Evolutionary conservation across 2,113 vertebrate genomes (phyloP).

Genomic region (Pardalotus punctatus): DNA sequence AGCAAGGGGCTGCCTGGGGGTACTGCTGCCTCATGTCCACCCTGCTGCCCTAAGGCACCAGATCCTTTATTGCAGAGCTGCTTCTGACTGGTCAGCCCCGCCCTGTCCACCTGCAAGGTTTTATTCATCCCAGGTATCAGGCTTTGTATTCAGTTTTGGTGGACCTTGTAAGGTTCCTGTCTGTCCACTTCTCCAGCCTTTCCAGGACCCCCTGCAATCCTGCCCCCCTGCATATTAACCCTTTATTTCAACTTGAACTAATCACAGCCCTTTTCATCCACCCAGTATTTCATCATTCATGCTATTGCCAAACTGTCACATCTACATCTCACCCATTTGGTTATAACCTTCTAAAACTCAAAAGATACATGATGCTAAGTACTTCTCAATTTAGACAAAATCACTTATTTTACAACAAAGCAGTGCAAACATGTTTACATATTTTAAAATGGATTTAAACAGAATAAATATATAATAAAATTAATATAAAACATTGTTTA

Average conservation of each 20-base stretch:
- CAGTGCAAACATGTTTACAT: not conserved
- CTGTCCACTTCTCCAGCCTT: not conserved
- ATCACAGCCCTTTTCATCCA: not conserved
- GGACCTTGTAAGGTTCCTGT: not conserved
- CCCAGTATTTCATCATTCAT: not conserved
- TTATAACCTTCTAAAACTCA: not conserved
- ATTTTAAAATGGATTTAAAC: not conserved
- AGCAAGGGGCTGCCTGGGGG: accelerated
- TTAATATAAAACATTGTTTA: not conserved
- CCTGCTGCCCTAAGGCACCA: not conserved
- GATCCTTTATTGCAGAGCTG: not conserved
- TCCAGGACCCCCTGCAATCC: not conserved
- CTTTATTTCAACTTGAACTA: not conserved
- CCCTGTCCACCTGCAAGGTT: not conserved
- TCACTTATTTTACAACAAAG: not conserved
- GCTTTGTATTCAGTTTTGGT: not conserved
- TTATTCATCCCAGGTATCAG: not conserved
- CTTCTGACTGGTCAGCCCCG: not conserved
- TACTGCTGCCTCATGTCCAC: not conserved
- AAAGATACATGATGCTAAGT: not conserved
- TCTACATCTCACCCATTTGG: not conserved
- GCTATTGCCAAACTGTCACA: not conserved
- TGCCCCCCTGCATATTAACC: not conserved
- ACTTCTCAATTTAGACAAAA: not conserved
- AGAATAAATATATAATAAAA: not conserved